Evolutionary conservation across 2,888 invertebrate species (phyloP).

Genomic region (Reticulitermes lucifugus): DNA sequence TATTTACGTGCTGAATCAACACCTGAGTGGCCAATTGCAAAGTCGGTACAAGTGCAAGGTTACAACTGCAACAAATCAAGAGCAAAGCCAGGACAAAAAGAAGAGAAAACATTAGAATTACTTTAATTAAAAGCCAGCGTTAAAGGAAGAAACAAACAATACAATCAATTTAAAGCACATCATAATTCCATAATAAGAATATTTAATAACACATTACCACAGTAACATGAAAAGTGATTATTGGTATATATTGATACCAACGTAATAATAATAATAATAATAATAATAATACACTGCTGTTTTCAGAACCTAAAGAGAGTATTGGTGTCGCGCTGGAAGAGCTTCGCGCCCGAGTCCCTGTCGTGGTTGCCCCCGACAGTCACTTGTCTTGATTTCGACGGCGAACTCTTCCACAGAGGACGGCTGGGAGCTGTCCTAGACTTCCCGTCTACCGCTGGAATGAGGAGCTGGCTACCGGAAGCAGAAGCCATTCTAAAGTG

Average conservation of each 20-base stretch:
- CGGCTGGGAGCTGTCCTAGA: conserved; percentile 39
- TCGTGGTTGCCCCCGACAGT: conserved; percentile 52
- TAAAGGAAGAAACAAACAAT: too few relatives aligned
- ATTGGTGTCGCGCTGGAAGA: conserved; percentile 51
- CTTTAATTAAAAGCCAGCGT: too few relatives aligned
- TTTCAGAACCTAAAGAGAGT: conserved; percentile 52
- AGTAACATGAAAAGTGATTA: too few relatives aligned
- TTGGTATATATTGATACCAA: not conserved
- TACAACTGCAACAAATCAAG: too few relatives aligned
- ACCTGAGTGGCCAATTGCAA: too few relatives aligned
- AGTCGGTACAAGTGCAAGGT: too few relatives aligned
- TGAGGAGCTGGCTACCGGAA: conserved; percentile 54
- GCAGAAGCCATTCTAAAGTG: conserved; percentile 54
- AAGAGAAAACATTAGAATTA: too few relatives aligned
- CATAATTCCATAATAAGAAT: too few relatives aligned
- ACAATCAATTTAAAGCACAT: too few relatives aligned
- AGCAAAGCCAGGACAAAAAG: too few relatives aligned
- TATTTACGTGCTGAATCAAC: too few relatives aligned
- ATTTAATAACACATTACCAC: too few relatives aligned
- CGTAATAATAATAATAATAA: not conserved
- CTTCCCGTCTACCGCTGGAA: not conserved
- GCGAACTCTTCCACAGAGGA: conserved; percentile 55
- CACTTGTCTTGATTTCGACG: conserved; percentile 56
- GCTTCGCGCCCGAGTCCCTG: conserved; percentile 49
- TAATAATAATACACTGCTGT: not conserved